Evolutionary conservation across 2,797 vertebrate species (phyloP), one percentile per base, ranked within the genome.

Genomic region (Sebastes taczanowskii): DNA sequence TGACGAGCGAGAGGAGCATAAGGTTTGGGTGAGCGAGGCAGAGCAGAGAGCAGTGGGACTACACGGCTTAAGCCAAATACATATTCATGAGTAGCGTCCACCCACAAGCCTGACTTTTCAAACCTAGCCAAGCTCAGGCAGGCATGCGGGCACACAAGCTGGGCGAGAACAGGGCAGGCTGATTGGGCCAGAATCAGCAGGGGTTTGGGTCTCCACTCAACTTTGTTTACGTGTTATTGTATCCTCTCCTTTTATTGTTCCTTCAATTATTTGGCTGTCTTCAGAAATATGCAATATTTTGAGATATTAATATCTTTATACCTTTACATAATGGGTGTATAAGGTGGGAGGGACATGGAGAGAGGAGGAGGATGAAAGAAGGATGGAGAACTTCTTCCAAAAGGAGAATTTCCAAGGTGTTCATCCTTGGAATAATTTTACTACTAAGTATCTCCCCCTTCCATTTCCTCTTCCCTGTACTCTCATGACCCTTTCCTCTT

Each of bases 71-170:
- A 93, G 90, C 90, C 88, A 89, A 90, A 94, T 95, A 87, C 94
- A 95, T 95, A 95, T 95, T 94, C 88, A 96, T 95, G 93, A 94
- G 86, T 34, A 82, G 88, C 85, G 78, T 93, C 89, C 92, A 90
- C 92, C 92, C 89, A 91, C 88, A 88, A 93, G 86, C 86, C 88
- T 91, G 86, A 91, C 93, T 94, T 93, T 89, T 90, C 90, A 92
- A 91, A 93, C 86, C 86, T 66, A 79, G 91, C 92, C 92, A 93
- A 93, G 90, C 86, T 91, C 86, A 86, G 89, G 88, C 77, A 86
- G 88, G 82, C 82, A 88, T 88, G 86, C 81, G 60, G 89, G 80
- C 88, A 87, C 84, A 91, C 90, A 90, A 90, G 91, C 89, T 88
- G 86, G 85, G 88, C 87, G 84, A 89, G 85, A 84, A 88, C 82